A percentile compares a stretch with the other conserved stretches of the same genome.
Conservation (phyloP, 2,797 vertebrate genomes). For the Myripristis jacobus region DNA sequence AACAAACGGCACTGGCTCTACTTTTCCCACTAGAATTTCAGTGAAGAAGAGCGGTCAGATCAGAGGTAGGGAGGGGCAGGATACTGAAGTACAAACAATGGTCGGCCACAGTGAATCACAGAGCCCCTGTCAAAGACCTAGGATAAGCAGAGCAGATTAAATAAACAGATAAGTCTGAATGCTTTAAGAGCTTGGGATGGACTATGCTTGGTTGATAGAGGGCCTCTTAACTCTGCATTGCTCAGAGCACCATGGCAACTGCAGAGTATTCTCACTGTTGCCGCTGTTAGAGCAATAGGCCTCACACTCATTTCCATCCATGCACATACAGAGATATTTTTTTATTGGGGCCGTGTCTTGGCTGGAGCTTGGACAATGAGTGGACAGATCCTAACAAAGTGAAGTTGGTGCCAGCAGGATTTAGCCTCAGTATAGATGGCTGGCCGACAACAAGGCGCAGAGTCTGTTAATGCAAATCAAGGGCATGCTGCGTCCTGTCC, state of each 20-base stretch:
- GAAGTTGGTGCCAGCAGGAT: slow-evolving; percentile 20
- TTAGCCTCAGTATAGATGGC: slow-evolving; percentile 23
- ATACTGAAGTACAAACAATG: slow-evolving; percentile 77
- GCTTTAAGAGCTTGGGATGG: slow-evolving; percentile 65
- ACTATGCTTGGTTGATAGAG: slow-evolving; percentile 63
- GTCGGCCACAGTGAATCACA: slow-evolving; percentile 76
- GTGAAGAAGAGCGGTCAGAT: slow-evolving; percentile 69
- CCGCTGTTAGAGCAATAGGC: slow-evolving; percentile 2
- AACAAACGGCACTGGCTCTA: slow-evolving; percentile 43
- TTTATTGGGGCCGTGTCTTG: slow-evolving; percentile 3
- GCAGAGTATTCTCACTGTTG: slow-evolving; percentile 33
- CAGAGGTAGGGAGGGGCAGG: slow-evolving; percentile 72
- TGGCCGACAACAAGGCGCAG: slow-evolving; percentile 28
- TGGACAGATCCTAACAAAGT: slow-evolving; percentile 17
- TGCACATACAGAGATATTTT: slow-evolving; percentile 26
- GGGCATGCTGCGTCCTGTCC: not conserved
- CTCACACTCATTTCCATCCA: slow-evolving; percentile 9
- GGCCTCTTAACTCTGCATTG: slow-evolving; percentile 60
- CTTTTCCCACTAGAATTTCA: slow-evolving; percentile 61
- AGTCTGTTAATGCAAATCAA: slow-evolving; percentile 23
- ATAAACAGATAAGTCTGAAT: slow-evolving; percentile 75
- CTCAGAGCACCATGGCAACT: slow-evolving; percentile 59
- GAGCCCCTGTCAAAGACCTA: slow-evolving; percentile 69
- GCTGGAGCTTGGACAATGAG: slow-evolving; percentile 23
- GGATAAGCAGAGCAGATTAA: slow-evolving; percentile 76